phyloP scores from a whole-genome alignment of 2,888 invertebrate species.

The Cerastis leucographa region DNA sequence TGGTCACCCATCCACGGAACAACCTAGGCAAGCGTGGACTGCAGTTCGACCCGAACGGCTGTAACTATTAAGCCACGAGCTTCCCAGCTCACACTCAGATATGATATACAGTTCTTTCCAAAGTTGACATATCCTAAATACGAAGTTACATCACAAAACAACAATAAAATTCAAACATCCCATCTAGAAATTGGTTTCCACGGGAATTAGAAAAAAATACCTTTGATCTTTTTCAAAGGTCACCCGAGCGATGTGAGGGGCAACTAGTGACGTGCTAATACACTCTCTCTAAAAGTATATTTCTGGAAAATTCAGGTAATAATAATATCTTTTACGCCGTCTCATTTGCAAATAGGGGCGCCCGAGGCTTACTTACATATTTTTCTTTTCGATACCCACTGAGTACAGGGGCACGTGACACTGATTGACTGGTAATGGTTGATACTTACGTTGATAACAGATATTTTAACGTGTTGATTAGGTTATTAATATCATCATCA shows the following conservation, averaged over 20 bases:
- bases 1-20: too few relatives aligned
- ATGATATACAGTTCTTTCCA: background rate
- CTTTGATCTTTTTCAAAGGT: background rate
- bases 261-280: slow-evolving; percentile 2
- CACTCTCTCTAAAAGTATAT: background rate
- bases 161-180: slow-evolving; percentile 10
- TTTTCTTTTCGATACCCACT: slow-evolving; percentile 1
- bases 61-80: too few relatives aligned
- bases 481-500: too few relatives aligned
- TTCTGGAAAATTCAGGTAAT: slow-evolving; percentile 13
- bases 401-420: background rate
- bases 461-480: background rate
- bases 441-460: background rate
- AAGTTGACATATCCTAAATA: background rate
- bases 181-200: slow-evolving; percentile 10
- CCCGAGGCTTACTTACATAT: background rate
- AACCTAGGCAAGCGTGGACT: too few relatives aligned
- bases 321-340: slow-evolving; percentile 5
- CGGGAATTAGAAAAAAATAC: background rate
- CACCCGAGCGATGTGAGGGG: background rate
- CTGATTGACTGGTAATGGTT: background rate
- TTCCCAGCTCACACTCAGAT: background rate
- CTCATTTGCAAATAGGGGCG: slow-evolving; percentile 1
- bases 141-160: slow-evolving; percentile 8
- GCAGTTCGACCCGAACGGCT: too few relatives aligned